Conservation (phyloP, 2,113 vertebrate genomes). For the Scolopax mira region DNA sequence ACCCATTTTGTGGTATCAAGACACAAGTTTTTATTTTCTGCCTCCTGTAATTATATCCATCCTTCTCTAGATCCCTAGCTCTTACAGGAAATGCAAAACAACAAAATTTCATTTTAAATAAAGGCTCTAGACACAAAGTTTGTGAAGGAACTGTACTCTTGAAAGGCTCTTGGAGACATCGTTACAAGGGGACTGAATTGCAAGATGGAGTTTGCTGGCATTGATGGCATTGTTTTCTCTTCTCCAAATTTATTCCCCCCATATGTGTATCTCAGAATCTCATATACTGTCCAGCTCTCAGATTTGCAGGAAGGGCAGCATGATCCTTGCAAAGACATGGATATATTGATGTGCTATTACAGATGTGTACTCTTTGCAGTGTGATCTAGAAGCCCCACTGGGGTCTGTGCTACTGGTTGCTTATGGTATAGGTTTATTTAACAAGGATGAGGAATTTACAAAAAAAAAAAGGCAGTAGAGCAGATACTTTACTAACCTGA, state of each 20-base stretch:
- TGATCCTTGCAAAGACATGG: neutral
- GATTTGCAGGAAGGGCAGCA: neutral
- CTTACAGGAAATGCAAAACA: neutral
- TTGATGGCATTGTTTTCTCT: neutral
- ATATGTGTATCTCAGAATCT: neutral
- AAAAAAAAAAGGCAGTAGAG: neutral
- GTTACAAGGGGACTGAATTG: neutral
- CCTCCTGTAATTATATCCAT: neutral
- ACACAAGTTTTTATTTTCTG: neutral
- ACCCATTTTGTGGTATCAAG: neutral
- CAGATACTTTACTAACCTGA: neutral
- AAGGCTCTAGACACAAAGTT: neutral
- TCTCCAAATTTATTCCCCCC: neutral
- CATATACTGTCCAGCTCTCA: neutral
- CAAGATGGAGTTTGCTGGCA: neutral
- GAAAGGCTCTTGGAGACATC: neutral
- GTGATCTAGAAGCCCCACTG: neutral
- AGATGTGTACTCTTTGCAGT: fast-evolving
- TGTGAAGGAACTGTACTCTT: neutral
- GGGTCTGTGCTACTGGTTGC: neutral
- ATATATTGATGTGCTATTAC: neutral
- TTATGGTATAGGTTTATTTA: neutral
- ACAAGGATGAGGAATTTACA: neutral
- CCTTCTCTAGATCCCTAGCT: neutral
- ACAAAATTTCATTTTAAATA: neutral